Percentiles rank a stretch among this genome's conserved stretches.
These are phyloP conservation scores for Saccostrea cuccullata DNA, from an alignment of 1,140 invertebrate species.

Conservation along the genomic window DNA sequence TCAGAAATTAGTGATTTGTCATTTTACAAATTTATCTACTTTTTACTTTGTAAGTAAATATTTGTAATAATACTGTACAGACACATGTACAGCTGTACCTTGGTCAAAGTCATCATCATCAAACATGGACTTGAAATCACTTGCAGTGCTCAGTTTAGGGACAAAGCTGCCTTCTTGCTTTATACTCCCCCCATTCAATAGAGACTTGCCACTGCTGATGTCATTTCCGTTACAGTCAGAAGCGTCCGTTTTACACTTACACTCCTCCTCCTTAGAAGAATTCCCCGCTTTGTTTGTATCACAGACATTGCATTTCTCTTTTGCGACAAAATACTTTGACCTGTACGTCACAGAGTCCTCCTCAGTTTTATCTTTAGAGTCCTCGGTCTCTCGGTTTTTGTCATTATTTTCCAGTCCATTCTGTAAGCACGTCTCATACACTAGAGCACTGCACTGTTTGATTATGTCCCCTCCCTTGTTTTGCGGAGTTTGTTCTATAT, in stretches of 20 bases:
- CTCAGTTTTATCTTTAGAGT: background rate
- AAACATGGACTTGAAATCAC: slow-evolving; percentile 16
- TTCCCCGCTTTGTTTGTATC: background rate
- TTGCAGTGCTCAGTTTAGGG: background rate
- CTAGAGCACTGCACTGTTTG: slow-evolving; percentile 25
- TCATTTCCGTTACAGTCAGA: slow-evolving; percentile 7
- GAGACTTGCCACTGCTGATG: background rate
- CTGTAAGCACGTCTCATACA: slow-evolving; percentile 9
- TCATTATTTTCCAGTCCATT: background rate
- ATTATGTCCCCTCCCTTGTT: slow-evolving; percentile 17
- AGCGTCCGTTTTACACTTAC: background rate
- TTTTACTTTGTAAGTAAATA: no score
- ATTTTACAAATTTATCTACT: no score
- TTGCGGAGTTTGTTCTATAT: background rate
- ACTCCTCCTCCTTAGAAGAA: background rate
- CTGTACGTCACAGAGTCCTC: background rate
- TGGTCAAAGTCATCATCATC: slow-evolving; percentile 20
- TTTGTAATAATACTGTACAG: background rate
- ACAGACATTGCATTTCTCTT: slow-evolving; percentile 9
- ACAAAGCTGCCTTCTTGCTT: background rate
- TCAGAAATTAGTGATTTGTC: background rate
- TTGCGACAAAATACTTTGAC: background rate
- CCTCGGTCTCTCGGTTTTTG: background rate
- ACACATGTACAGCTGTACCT: background rate
- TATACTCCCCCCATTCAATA: background rate